These are phyloP conservation scores for Microlaimidae sp. DNA, from an alignment of 2,888 invertebrate genomes.

Conservation along the genomic window DNA sequence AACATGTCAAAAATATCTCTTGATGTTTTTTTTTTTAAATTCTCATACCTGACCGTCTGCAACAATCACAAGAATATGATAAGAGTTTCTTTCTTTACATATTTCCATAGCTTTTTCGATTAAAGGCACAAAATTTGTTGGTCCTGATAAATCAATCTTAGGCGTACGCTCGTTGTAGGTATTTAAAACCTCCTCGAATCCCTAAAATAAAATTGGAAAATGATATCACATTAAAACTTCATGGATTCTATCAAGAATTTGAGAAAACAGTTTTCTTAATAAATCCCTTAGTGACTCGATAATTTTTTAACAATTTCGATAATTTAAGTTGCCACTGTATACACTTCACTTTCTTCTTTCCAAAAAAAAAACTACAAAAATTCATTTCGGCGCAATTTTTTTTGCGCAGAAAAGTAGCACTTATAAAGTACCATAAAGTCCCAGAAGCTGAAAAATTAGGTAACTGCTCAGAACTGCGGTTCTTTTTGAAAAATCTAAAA, in stretches of 20 bases:
- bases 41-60: slow-evolving; percentile 43
- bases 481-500: too few relatives aligned
- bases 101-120: slow-evolving; percentile 41
- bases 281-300: not conserved
- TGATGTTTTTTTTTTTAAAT: not conserved
- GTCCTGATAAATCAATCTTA: slow-evolving; percentile 40
- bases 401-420: too few relatives aligned
- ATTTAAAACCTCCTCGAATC: slow-evolving; percentile 37
- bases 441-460: too few relatives aligned
- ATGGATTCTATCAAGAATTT: too few relatives aligned
- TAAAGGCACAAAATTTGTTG: slow-evolving; percentile 43
- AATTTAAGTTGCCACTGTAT: too few relatives aligned
- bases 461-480: too few relatives aligned
- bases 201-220: too few relatives aligned
- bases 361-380: too few relatives aligned
- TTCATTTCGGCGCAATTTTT: too few relatives aligned
- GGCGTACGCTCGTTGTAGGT: slow-evolving; percentile 40
- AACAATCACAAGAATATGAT: slow-evolving; percentile 42
- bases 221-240: too few relatives aligned
- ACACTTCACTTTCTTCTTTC: too few relatives aligned
- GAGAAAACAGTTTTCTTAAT: not conserved
- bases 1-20: not conserved
- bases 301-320: not conserved
- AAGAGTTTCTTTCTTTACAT: slow-evolving; percentile 37
- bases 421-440: too few relatives aligned